phyloP scores from a whole-genome alignment of 2,797 vertebrate species.

The Manis javanica region DNA sequence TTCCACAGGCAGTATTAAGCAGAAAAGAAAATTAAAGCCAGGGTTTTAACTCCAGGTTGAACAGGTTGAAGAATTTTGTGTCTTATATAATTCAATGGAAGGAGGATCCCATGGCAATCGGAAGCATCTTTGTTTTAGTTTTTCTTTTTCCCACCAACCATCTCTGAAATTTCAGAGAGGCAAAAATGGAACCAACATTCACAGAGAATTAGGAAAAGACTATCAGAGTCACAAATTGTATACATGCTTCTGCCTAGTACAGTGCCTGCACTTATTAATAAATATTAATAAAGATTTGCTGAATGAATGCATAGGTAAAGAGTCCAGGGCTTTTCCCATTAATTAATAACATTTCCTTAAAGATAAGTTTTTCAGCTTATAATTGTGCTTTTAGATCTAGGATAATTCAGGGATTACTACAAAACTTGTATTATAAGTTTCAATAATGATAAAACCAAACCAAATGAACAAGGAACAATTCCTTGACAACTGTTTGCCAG shows the following conservation, averaged over 20 bases:
- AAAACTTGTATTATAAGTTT: neutral
- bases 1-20: neutral
- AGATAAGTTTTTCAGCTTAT: neutral
- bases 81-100: neutral
- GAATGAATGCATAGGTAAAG: neutral
- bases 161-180: neutral
- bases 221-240: neutral
- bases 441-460: neutral
- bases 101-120: neutral
- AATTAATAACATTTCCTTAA: neutral
- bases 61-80: neutral
- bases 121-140: neutral
- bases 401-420: neutral
- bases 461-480: neutral
- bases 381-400: neutral
- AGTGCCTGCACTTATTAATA: neutral
- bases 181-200: neutral
- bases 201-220: neutral
- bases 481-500: neutral
- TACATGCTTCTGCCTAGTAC: neutral
- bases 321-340: neutral
- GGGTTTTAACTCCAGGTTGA: neutral
- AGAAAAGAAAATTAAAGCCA: neutral
- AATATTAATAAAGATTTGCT: neutral
- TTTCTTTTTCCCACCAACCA: neutral